Evolutionary conservation across 2,797 vertebrate genomes (phyloP), one percentile per base, ranked within the genome.

Genomic region (Chanos chanos): DNA sequence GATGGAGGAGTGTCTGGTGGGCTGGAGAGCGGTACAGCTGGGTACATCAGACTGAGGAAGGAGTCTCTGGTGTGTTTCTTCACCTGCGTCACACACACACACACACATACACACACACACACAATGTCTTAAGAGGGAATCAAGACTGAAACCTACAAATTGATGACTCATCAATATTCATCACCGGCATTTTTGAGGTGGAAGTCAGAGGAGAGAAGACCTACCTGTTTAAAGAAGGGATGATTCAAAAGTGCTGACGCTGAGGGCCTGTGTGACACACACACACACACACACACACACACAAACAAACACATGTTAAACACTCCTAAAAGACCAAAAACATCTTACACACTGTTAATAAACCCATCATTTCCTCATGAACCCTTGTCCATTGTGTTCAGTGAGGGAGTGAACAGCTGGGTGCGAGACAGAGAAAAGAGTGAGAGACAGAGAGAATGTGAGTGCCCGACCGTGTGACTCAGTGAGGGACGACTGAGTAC

Each of bases 171-270:
- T n/a, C n/a, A n/a, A n/a, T n/a, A n/a, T n/a, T n/a, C n/a, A n/a
- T n/a, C n/a, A n/a, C n/a, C n/a, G n/a, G n/a, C n/a, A n/a, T n/a
- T n/a, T n/a, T n/a, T n/a, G n/a, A n/a, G n/a, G n/a, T n/a, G n/a
- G 8, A 2, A 25, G 21, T 22, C 18, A 33, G 28, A 34, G 18
- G 24, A 48, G 49, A 27, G 12, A 12, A 54, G 4, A 74, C 85
- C 76, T 59, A 98, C 96, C 94, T 95, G 92, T 75, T 87, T 98
- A 87, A 99, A 98, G 87, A 99, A 99, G 58, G 90, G 85, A 58
- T 98, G 96, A n/a, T 88, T 90, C 77, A 97, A 78, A 72, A 98
- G 91, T 68, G 89, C 75, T 58, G 88, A 89, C 58, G 96, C 96
- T 63, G 96, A 95, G 3, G 96, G 96, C 77, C 96, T 98, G 67